phyloP scores from a whole-genome alignment of 2,113 vertebrate genomes.

The Antechinus stuartii region DNA sequence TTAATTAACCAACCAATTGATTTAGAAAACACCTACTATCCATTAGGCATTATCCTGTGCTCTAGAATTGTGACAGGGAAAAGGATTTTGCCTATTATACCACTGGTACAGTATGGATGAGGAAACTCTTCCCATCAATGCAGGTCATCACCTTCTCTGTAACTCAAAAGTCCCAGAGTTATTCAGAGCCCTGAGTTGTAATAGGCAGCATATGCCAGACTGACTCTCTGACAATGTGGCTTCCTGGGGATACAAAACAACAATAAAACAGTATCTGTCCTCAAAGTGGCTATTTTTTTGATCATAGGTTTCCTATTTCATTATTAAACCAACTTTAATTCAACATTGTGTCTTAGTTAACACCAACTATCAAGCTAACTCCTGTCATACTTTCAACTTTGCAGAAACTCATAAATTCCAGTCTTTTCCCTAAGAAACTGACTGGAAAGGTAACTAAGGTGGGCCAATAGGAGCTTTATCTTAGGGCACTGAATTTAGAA shows the following conservation, averaged over 20 bases:
- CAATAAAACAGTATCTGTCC: neutral
- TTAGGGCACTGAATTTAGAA: neutral
- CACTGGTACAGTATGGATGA: neutral
- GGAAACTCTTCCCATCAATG: neutral
- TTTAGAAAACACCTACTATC: neutral
- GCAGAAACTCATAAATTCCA: neutral
- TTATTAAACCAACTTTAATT: neutral
- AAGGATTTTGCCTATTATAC: neutral
- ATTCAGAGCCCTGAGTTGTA: neutral
- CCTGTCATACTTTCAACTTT: neutral
- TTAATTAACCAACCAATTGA: neutral
- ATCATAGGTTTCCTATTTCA: neutral
- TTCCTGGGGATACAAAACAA: neutral
- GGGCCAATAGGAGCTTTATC: neutral
- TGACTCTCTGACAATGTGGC: neutral
- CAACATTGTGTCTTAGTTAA: neutral
- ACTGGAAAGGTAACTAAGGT: neutral
- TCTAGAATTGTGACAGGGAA: neutral
- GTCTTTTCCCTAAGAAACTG: neutral
- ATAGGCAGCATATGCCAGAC: neutral
- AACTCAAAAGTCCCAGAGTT: neutral
- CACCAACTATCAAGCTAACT: neutral
- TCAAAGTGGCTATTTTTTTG: neutral
- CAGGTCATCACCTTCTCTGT: neutral
- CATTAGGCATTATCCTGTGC: neutral